Evolutionary conservation across 2,113 vertebrate species (phyloP).

Genomic region (Hypocryptadius cinnamomeus): DNA sequence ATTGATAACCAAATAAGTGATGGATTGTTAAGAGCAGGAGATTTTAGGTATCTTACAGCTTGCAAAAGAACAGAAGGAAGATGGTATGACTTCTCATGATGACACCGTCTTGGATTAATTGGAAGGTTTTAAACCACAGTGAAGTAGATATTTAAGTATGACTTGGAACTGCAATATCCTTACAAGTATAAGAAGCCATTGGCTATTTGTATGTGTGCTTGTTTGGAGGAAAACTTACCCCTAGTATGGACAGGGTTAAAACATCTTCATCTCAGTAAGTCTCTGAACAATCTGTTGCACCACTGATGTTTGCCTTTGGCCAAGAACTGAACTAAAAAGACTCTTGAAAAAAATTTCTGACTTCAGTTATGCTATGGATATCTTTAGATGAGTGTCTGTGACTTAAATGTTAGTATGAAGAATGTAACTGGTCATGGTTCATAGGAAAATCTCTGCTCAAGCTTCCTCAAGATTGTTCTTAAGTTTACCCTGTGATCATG

Average conservation of each 20-base stretch:
- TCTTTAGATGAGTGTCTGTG: background rate
- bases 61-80: background rate
- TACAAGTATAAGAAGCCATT: background rate
- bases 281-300: background rate
- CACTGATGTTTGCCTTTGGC: background rate
- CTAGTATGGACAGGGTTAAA: background rate
- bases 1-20: background rate
- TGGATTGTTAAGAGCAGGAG: background rate
- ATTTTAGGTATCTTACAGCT: background rate
- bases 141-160: background rate
- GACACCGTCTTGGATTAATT: background rate
- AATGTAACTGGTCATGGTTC: background rate
- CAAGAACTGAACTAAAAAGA: background rate
- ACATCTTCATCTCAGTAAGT: background rate
- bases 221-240: rapidly evolving
- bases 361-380: background rate
- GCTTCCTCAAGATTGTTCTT: background rate
- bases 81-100: background rate
- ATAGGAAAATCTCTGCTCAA: background rate
- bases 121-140: background rate
- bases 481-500: background rate
- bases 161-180: background rate
- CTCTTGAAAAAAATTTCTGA: background rate
- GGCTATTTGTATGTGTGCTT: background rate
- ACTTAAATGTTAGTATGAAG: background rate